Base-by-base conservation (phyloP, 1,140 invertebrate species). In the Papilio machaon region DNA sequence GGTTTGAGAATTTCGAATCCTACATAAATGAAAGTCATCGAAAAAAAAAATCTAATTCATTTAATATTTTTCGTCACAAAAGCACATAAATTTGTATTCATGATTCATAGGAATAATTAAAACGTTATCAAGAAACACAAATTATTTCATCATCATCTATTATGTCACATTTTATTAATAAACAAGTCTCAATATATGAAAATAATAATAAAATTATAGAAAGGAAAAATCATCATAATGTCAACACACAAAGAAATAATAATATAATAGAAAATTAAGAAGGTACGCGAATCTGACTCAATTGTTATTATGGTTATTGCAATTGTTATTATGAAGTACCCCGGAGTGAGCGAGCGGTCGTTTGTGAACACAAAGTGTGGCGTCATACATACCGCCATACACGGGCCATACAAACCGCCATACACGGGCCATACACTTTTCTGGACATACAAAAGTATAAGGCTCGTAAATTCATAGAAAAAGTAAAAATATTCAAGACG, bases 311-410 rank as follows among this genome's bases (percentile, higher is more conserved):
- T 91, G 87, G 88, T 89, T 86, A 88, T 90, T 86, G 87, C 80
- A 90, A 52, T 81, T 89, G 54, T 93, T 93, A 92, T 93, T 92
- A 92, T 92, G 91, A 87, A 87, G 88, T 90, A 89, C 89, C 89
- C 90, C 86, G 83, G 91, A 88, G 90, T 87, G 89, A 88, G 90
- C 88, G 89, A 88, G 90, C 89, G 91, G 90, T 91, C 85, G 86
- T 87, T 30, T 90, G 90, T 93, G 92, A 93, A 94, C 92, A 94
- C 92, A 94, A 92, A 91, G 90, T 85, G 92, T 94, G 92, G 92
- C 87, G 91, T 85, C 89, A 90, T 85, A 87, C 89, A 85, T 88
- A 89, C 88, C 88, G 89, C 91, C 90, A 86, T 86, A 89, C 90
- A 89, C 86, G 85, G 84, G 89, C 88, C 86, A 88, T 43, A 87